Evolutionary conservation across 2,888 invertebrate species (phyloP), one percentile per base, ranked within the genome.

Genomic region (Margaritifera margaritifera): DNA sequence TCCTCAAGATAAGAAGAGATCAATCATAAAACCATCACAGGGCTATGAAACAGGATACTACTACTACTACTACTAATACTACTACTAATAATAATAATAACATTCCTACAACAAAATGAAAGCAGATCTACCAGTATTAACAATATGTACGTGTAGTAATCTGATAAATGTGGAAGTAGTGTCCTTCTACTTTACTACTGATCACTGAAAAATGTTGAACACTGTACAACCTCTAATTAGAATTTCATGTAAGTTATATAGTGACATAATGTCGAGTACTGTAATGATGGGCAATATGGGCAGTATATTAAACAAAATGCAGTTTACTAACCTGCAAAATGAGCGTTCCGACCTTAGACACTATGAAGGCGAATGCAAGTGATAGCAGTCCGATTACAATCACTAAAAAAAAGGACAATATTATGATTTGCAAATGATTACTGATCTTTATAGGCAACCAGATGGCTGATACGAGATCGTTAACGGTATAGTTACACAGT

Each of bases 341-440:
- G 69, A 81, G 77, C 5, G 76, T 73, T 15, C 97, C 97, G 27
- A 97, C 91, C 69, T 93, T 92, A 85, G 96, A 95, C 22, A 97
- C 95, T 11, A 95, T 92, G 83, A 96, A 96, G 6, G 97, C 95
- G 80, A 96, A 90, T 0, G 91, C 93, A 79, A 96, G 95, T n/a
- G 94, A 94, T 20, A 94, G 84, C 0, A 93, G 88, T 2, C 96
- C 96, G 86, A 93, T 95, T 20, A 91, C 74, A 4, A 94, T 91
- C 0, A 95, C 95, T 6, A 94, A 90, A 8, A 83, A 63, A 50
- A 60, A 6, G 55, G 51, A 58, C 22, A 54, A 53, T 52, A 31
- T 76, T 42, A 4, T 2, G 8, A 42, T 42, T 15, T 42, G 15
- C 11, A 11, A 42, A 11, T 15, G 11, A 42, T 11, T 42, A 42